Evolutionary conservation across 2,888 invertebrate genomes (phyloP).

Genomic region (Acrocera orbiculus): DNA sequence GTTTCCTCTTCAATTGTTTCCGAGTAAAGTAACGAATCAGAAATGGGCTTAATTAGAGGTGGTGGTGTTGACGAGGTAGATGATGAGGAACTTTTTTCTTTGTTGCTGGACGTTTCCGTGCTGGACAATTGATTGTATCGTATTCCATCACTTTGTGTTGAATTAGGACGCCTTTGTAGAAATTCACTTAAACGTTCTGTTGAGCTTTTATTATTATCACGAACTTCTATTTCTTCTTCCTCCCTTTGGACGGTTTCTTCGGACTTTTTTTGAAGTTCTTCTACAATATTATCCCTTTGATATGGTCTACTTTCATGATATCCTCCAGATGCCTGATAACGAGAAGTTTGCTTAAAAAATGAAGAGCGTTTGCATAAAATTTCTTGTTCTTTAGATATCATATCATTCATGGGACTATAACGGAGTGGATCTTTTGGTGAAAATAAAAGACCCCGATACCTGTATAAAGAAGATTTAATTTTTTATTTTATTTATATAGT

Average conservation of each 20-base stretch:
- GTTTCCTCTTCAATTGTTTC: constrained; percentile 33
- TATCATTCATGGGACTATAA: constrained; percentile 26
- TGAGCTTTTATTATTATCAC: constrained; percentile 14
- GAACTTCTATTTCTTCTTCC: constrained; percentile 15
- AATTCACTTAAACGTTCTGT: constrained; percentile 18
- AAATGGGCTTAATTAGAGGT: constrained; percentile 19
- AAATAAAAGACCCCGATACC: constrained; percentile 26
- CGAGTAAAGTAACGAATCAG: constrained; percentile 21
- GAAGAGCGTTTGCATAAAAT: constrained; percentile 10
- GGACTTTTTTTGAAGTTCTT: constrained; percentile 17
- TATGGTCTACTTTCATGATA: constrained; percentile 14
- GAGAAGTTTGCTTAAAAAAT: constrained; percentile 7
- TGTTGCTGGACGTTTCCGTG: constrained; percentile 25
- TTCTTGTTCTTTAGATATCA: constrained; percentile 29
- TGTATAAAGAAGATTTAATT: constrained; percentile 9
- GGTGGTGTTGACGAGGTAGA: constrained; percentile 31
- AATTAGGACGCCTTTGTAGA: constrained; percentile 19
- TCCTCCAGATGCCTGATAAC: constrained; percentile 14
- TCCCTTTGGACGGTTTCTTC: constrained; percentile 19
- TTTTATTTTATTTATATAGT: neutral
- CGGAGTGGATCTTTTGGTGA: constrained; percentile 28
- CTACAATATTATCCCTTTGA: constrained; percentile 15
- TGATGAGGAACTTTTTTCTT: constrained; percentile 31
- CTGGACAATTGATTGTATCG: constrained; percentile 17
- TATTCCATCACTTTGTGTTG: constrained; percentile 19